Conservation (phyloP, 2,113 vertebrate genomes). For the Catharus fuscescens region DNA sequence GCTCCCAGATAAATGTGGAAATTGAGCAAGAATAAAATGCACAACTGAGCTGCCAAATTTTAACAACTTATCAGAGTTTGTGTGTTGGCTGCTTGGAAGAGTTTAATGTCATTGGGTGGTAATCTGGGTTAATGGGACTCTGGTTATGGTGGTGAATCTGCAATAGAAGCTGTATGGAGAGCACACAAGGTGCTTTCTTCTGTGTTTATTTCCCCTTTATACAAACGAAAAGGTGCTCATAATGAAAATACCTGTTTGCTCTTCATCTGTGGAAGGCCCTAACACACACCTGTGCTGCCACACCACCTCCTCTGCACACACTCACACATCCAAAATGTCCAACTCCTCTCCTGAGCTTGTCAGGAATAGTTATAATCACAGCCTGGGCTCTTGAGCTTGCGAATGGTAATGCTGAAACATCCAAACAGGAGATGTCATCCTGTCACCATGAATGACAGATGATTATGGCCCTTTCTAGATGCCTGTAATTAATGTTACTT, state of each 20-base stretch:
- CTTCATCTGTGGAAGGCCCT: neutral
- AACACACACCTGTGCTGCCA: neutral
- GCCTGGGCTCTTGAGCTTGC: neutral
- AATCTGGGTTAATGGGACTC: neutral
- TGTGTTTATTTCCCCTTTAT: neutral
- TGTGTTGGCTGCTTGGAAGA: neutral
- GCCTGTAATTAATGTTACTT: constrained; percentile 48
- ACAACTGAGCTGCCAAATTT: neutral
- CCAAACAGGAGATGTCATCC: constrained; percentile 55
- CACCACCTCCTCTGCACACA: neutral
- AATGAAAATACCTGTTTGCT: neutral
- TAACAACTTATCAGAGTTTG: neutral
- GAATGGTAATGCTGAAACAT: neutral
- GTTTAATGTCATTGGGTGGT: neutral
- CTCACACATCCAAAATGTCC: neutral
- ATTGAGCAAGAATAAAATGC: neutral
- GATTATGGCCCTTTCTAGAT: constrained; percentile 27
- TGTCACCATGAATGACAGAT: constrained; percentile 55
- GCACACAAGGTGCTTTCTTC: neutral
- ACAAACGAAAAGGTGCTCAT: neutral
- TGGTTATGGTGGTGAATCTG: neutral
- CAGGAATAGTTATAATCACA: constrained; percentile 10
- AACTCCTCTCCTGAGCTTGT: neutral
- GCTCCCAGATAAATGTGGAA: neutral
- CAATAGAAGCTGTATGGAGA: neutral